Percentiles rank a stretch among this genome's conserved stretches.
Evolutionary conservation across 2,888 invertebrate genomes (phyloP).

Genomic region (Oithona nana): DNA sequence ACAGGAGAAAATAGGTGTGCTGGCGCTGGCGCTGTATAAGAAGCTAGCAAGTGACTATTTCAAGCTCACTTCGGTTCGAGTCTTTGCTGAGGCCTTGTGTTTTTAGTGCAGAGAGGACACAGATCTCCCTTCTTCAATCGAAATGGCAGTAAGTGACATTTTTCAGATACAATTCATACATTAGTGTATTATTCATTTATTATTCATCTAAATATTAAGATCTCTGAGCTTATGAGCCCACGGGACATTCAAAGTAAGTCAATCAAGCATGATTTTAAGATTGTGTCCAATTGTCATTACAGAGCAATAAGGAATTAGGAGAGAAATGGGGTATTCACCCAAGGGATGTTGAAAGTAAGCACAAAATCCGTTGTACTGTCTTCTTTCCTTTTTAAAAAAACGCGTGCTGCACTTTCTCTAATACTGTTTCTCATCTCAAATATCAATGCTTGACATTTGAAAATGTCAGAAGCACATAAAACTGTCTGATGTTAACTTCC

Average conservation of each 20-base stretch:
- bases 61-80: background rate
- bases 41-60: background rate
- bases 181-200: no score
- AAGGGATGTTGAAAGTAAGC: slow-evolving; percentile 14
- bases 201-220: no score
- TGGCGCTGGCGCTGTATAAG: background rate
- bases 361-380: no score
- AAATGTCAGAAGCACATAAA: no score
- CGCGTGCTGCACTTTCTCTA: no score
- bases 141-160: background rate
- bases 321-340: slow-evolving; percentile 9
- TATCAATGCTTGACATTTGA: no score
- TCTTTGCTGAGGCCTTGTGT: background rate
- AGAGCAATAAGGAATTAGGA: slow-evolving; percentile 32
- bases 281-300: slow-evolving; percentile 29
- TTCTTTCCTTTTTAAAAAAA: no score
- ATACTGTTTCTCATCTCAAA: no score
- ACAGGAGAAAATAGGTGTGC: no score
- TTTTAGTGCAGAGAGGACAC: background rate
- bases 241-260: slow-evolving; percentile 78
- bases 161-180: no score
- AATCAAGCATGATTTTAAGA: slow-evolving; percentile 19
- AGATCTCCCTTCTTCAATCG: background rate
- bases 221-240: slow-evolving; percentile 65
- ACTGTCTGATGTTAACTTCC: no score